Conservation (phyloP, 2,888 invertebrate species). For the Drosophila antonietae region DNA sequence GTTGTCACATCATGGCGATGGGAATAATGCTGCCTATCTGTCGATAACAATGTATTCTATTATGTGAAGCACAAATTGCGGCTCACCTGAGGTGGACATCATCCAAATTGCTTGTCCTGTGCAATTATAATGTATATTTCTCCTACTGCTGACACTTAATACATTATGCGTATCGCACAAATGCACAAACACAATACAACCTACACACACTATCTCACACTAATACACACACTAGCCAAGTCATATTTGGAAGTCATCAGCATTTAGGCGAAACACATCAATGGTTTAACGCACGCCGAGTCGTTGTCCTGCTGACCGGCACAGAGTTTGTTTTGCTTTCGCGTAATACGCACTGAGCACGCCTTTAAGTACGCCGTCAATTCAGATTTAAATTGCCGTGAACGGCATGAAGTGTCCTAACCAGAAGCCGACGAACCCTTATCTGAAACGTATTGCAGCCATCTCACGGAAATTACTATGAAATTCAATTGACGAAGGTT, state of each 20-base stretch:
- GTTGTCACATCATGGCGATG: slow-evolving; percentile 38
- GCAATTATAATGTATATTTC: slow-evolving; percentile 70
- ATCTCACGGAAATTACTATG: slow-evolving; percentile 64
- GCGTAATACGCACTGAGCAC: slow-evolving; percentile 47
- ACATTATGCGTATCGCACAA: slow-evolving; percentile 33
- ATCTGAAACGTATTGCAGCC: slow-evolving; percentile 70
- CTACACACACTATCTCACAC: slow-evolving; percentile 5
- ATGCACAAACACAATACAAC: slow-evolving; percentile 28
- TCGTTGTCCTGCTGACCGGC: slow-evolving; percentile 65
- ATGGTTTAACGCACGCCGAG: slow-evolving; percentile 42
- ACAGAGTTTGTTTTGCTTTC: slow-evolving; percentile 63
- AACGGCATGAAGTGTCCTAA: slow-evolving; percentile 54
- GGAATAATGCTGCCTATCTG: slow-evolving; percentile 62
- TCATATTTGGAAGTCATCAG: slow-evolving; percentile 26
- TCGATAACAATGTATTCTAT: slow-evolving; percentile 67
- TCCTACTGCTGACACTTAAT: slow-evolving; percentile 50
- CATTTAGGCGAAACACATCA: slow-evolving; percentile 39
- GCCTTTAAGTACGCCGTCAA: slow-evolving; percentile 32
- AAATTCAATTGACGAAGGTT: slow-evolving; percentile 64
- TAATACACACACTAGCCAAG: slow-evolving; percentile 18
- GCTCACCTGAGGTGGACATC: slow-evolving; percentile 70
- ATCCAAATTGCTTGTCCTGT: slow-evolving; percentile 61
- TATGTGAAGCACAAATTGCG: slow-evolving; percentile 62
- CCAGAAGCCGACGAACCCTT: slow-evolving; percentile 66
- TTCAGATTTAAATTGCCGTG: slow-evolving; percentile 27